A percentile compares a stretch with the other conserved stretches of the same genome.
phyloP scores from a whole-genome alignment of 2,113 vertebrate genomes.

The Megalops atlanticus region DNA sequence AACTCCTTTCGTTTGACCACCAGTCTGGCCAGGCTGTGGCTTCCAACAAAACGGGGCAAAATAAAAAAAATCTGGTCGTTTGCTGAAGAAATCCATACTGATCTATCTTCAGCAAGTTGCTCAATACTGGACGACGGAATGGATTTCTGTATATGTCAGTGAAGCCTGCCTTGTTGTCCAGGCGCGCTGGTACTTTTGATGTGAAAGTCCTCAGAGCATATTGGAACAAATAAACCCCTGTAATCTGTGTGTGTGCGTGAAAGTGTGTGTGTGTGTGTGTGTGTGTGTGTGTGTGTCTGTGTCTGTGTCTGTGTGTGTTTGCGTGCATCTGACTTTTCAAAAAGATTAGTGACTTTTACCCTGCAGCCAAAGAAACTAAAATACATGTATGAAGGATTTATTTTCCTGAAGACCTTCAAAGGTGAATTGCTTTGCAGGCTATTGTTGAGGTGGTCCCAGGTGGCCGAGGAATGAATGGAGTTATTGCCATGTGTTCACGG shows the following conservation, averaged over 20 bases:
- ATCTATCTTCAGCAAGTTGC: too few species aligned
- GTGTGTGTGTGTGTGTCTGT: not conserved
- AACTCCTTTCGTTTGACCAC: too few species aligned
- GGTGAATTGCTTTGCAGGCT: too few species aligned
- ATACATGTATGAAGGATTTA: not conserved
- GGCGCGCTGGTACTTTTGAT: too few species aligned
- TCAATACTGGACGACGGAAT: too few species aligned
- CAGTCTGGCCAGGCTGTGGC: too few species aligned
- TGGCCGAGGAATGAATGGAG: not conserved
- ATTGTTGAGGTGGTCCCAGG: not conserved
- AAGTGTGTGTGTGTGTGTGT: not conserved
- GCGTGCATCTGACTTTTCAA: not conserved
- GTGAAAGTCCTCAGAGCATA: not conserved
- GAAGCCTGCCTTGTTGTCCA: too few species aligned
- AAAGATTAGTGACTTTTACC: not conserved
- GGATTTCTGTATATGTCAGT: too few species aligned
- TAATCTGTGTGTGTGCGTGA: not conserved
- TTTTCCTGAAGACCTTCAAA: too few species aligned
- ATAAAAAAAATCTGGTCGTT: too few species aligned
- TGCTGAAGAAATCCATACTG: too few species aligned
- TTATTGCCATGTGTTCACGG: not conserved
- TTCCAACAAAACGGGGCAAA: too few species aligned
- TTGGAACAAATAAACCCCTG: not conserved
- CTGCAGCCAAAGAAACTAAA: not conserved
- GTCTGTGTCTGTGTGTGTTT: not conserved